A percentile compares a stretch with the other conserved stretches of the same genome.
Conservation (phyloP, 2,797 vertebrate species). For the Spinus olivaceus region DNA sequence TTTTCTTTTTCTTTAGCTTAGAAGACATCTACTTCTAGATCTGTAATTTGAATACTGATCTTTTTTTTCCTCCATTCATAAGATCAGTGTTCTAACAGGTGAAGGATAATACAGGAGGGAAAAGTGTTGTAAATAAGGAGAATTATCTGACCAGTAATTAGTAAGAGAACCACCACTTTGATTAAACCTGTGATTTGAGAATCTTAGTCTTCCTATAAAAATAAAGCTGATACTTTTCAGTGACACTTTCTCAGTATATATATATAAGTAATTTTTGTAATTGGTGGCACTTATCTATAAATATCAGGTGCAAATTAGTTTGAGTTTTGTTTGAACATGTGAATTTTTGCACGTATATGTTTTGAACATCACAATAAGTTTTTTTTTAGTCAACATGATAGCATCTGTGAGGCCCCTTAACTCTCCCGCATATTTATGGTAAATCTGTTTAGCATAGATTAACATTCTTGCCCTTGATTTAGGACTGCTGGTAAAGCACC, state of each 20-base stretch:
- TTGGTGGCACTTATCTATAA: not conserved
- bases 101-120: not conserved
- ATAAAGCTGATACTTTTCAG: not conserved
- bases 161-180: not conserved
- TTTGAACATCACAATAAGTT: not conserved
- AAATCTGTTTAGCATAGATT: conserved; percentile 30
- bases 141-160: not conserved
- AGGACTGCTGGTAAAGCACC: not conserved
- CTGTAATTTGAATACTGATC: not conserved
- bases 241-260: not conserved
- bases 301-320: not conserved
- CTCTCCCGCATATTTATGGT: not conserved
- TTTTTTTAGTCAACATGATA: not conserved
- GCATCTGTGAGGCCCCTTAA: not conserved
- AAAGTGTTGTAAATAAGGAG: not conserved
- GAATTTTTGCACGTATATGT: not conserved
- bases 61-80: not conserved
- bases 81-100: not conserved
- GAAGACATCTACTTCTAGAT: not conserved
- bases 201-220: not conserved
- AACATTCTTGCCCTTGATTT: conserved; percentile 26
- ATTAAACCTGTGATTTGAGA: not conserved
- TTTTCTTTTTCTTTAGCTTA: not conserved
- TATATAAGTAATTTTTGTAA: not conserved
- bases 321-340: not conserved